A percentile compares a stretch with the other conserved stretches of the same genome.
Conservation (phyloP, 2,888 invertebrate genomes). For the Poecilobothrus nobilitatus region DNA sequence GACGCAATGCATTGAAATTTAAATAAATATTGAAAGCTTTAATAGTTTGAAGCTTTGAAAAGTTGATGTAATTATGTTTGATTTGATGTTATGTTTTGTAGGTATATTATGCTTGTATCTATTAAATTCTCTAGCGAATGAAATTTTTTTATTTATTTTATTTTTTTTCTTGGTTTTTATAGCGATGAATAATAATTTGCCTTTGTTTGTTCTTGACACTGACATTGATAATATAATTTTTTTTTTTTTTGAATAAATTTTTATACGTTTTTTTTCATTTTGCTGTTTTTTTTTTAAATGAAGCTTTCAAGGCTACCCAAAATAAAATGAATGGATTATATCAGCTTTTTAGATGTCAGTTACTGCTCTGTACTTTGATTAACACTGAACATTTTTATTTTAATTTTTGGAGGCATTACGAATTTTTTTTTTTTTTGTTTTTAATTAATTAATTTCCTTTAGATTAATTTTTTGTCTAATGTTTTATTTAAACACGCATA, state of each 20-base stretch:
- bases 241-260: too few relatives aligned
- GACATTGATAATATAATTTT: not conserved
- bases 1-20: not conserved
- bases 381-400: too few relatives aligned
- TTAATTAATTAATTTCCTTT: too few relatives aligned
- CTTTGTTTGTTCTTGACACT: slow-evolving; percentile 6
- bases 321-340: not conserved
- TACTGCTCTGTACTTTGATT: not conserved
- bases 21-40: not conserved
- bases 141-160: too few relatives aligned
- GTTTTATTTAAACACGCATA: too few relatives aligned
- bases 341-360: not conserved
- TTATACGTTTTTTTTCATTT: not conserved
- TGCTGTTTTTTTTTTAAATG: not conserved
- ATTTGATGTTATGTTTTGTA: too few relatives aligned
- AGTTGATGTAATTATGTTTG: too few relatives aligned
- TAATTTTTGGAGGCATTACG: too few relatives aligned
- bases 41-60: not conserved
- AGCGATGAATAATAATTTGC: slow-evolving; percentile 1
- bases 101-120: too few relatives aligned
- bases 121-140: too few relatives aligned
- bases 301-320: not conserved
- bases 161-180: not conserved
- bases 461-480: too few relatives aligned
- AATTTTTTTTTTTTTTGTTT: too few relatives aligned